Evolutionary conservation across 2,888 invertebrate species (phyloP), one percentile per base, ranked within the genome.

Genomic region (Archips xylosteana): DNA sequence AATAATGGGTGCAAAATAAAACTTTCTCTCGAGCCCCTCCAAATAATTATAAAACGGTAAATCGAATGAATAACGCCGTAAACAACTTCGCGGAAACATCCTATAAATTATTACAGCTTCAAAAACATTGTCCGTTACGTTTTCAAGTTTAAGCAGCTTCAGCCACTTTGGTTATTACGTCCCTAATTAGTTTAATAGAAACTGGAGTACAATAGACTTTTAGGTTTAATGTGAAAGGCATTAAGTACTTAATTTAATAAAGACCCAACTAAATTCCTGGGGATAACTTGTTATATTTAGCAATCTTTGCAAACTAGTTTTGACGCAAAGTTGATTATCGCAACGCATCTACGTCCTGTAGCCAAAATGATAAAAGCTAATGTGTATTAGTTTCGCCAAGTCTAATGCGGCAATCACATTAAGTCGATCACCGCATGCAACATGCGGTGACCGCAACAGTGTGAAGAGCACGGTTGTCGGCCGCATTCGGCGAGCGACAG

Each of bases 11-110:
- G 49, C 45, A 34, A 71, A 67, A 62, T 72, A 67, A 72, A 72
- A 72, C 67, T 72, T 72, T 67, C 9, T 54, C 54, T 36, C 66
- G 34, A 49, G 42, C 34, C 62, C 62, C 32, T 59, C 66, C 49
- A 63, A 63, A 68, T 63, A 67, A 73, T 73, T 73, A 73, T 63
- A 63, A 68, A 45, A 59, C 59, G 57, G 47, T 68, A 73, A 73
- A 73, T 63, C 15, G 47, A 73, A 73, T 59, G 57, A 73, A 73
- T 67, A 54, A 54, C 63, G 68, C 54, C 72, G 63, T 68, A 73
- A 73, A 68, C 72, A 73, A 73, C 62, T 63, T 73, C 15, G 54
- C 45, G 47, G 59, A 59, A 63, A 67, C 72, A 63, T 73, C 49
- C 59, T 61, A 32, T 71, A 54, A 71, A 61, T 67, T 61, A 71